Percentiles rank a stretch among this genome's conserved stretches.
Evolutionary conservation across 2,888 invertebrate genomes (phyloP).

Genomic region (Ormyrus rosae): DNA sequence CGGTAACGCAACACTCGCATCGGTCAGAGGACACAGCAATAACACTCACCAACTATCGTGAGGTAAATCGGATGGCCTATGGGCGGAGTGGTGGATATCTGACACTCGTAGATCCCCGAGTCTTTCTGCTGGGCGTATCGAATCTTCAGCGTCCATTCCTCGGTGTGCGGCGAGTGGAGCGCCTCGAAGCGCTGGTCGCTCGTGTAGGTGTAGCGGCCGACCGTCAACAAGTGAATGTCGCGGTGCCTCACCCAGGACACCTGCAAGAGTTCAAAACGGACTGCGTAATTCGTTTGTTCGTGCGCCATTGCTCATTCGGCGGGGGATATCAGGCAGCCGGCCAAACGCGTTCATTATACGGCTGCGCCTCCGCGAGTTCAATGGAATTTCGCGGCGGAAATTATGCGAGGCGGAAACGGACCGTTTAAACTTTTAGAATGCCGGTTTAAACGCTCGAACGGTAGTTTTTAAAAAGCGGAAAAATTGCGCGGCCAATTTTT

Average conservation of each 20-base stretch:
- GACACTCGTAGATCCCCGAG: constrained; percentile 91
- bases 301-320: no score
- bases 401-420: no score
- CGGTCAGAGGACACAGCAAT: background rate
- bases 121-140: constrained; percentile 85
- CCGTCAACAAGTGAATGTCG: constrained; percentile 85
- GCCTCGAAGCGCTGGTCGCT: constrained; percentile 91
- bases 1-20: no score
- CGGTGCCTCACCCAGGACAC: constrained; percentile 88
- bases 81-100: constrained; percentile 93
- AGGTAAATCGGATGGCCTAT: constrained; percentile 89
- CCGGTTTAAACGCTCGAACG: no score
- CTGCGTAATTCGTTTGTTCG: no score
- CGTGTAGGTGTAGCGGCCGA: constrained; percentile 87
- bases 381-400: no score
- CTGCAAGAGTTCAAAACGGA: constrained; percentile 71
- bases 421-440: no score
- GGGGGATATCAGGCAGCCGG: no score
- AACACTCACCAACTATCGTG: constrained; percentile 87
- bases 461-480: no score
- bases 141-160: constrained; percentile 90
- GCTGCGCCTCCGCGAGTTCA: no score
- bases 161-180: constrained; percentile 89
- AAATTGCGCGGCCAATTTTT: no score
- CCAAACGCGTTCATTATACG: no score